Evolutionary conservation across 2,797 vertebrate genomes (phyloP).

Genomic region (Falco concolor): DNA sequence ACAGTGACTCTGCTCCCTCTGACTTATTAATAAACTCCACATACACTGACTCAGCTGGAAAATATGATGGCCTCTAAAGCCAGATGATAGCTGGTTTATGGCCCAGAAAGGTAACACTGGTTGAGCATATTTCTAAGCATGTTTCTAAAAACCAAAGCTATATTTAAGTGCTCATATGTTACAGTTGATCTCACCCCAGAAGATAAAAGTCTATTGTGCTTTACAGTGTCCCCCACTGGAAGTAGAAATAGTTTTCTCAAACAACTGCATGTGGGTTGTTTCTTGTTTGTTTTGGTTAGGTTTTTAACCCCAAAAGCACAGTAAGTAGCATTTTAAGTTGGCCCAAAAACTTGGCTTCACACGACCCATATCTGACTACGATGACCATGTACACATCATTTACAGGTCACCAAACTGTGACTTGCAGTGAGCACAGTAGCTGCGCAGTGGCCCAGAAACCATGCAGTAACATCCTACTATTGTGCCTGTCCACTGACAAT

Average conservation of each 20-base stretch:
- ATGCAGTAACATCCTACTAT: not conserved
- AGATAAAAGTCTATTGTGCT: not conserved
- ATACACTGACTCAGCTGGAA: constrained; percentile 2
- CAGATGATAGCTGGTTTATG: not conserved
- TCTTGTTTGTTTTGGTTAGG: not conserved
- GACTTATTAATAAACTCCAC: constrained; percentile 17
- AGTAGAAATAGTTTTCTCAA: not conserved
- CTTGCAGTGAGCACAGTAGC: not conserved
- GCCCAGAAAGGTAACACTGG: not conserved
- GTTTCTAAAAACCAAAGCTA: not conserved
- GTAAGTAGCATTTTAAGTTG: constrained; percentile 4
- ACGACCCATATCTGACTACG: not conserved
- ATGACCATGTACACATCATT: not conserved
- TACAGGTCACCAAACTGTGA: not conserved
- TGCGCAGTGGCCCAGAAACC: not conserved
- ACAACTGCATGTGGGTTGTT: not conserved
- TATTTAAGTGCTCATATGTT: not conserved
- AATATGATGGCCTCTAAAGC: not conserved
- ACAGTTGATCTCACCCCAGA: not conserved
- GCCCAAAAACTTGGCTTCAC: not conserved
- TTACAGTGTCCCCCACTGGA: not conserved
- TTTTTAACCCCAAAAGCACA: not conserved
- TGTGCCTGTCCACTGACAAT: not conserved
- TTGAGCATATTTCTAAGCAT: not conserved
- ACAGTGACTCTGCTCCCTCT: not conserved